These are phyloP conservation scores for Allacma fusca DNA, from an alignment of 2,888 invertebrate genomes.

Conservation along the genomic window DNA sequence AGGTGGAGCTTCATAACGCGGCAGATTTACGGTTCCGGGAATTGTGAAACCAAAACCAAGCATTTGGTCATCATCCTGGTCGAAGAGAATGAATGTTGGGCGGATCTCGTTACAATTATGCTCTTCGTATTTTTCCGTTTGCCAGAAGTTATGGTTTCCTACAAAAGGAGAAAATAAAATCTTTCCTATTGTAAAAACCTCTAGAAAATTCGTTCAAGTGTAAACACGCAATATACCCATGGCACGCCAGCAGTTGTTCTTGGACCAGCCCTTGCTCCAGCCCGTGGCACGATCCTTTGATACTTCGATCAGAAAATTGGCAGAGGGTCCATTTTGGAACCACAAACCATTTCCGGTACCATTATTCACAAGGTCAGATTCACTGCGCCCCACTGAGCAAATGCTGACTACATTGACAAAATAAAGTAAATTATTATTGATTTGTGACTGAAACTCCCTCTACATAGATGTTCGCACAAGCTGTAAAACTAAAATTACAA, in stretches of 20 bases:
- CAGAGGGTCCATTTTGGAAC: conserved; percentile 52
- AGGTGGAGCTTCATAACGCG: conserved; percentile 50
- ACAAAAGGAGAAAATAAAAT: not conserved
- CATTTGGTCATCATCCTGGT: conserved; percentile 41
- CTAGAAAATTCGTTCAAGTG: too few relatives aligned
- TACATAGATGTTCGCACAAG: too few relatives aligned
- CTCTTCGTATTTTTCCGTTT: conserved; percentile 42
- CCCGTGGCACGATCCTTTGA: conserved; percentile 43
- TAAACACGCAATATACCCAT: conserved; percentile 50
- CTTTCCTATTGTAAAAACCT: too few relatives aligned
- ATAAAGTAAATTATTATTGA: too few relatives aligned
- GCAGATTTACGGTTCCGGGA: conserved; percentile 44
- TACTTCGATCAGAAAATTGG: conserved; percentile 41
- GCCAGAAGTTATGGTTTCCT: conserved; percentile 46
- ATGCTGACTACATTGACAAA: conserved; percentile 46
- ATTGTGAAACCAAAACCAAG: conserved; percentile 56
- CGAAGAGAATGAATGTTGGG: conserved; percentile 53
- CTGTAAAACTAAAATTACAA: conserved; percentile 45
- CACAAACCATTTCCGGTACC: conserved; percentile 55
- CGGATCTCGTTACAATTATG: conserved; percentile 49
- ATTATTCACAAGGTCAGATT: conserved; percentile 22
- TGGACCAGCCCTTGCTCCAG: conserved; percentile 46
- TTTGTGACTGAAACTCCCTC: too few relatives aligned
- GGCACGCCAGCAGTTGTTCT: conserved; percentile 52
- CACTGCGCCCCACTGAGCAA: conserved; percentile 48